A percentile compares a stretch with the other conserved stretches of the same genome.
Evolutionary conservation across 2,888 invertebrate genomes (phyloP).

Genomic region (Meloe dianella): DNA sequence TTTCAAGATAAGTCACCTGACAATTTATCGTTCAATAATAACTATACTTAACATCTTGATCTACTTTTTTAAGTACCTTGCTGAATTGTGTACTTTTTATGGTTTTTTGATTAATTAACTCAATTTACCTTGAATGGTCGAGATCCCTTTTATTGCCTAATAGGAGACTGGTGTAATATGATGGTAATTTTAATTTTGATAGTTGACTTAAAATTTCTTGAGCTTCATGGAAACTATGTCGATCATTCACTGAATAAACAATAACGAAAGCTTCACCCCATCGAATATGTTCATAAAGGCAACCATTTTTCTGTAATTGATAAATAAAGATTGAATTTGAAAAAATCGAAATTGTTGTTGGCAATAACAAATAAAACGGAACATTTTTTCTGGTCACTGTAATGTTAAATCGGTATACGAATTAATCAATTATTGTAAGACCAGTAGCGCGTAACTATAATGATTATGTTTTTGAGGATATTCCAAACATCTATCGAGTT

Average conservation of each 20-base stretch:
- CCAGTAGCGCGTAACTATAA: neutral
- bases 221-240: slow-evolving; percentile 77
- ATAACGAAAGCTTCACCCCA: slow-evolving; percentile 86
- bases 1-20: neutral
- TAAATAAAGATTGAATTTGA: slow-evolving; percentile 36
- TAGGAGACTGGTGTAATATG: slow-evolving; percentile 77
- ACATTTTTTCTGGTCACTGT: neutral
- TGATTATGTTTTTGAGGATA: too few relatives aligned
- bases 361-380: neutral
- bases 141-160: slow-evolving; percentile 83
- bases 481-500: neutral
- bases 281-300: slow-evolving; percentile 76
- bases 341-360: slow-evolving; percentile 12
- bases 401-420: neutral
- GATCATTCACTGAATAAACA: slow-evolving; percentile 81
- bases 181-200: slow-evolving; percentile 74
- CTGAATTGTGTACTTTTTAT: neutral
- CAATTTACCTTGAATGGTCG: slow-evolving; percentile 73
- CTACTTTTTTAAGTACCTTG: neutral
- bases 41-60: neutral
- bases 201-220: slow-evolving; percentile 74
- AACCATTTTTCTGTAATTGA: slow-evolving; percentile 70
- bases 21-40: neutral
- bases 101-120: slow-evolving; percentile 10
- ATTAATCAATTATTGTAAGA: neutral